A percentile compares a stretch with the other conserved stretches of the same genome.
These are phyloP conservation scores for Nixonia krombeini DNA, from an alignment of 1,140 invertebrate genomes.

Conservation along the genomic window DNA sequence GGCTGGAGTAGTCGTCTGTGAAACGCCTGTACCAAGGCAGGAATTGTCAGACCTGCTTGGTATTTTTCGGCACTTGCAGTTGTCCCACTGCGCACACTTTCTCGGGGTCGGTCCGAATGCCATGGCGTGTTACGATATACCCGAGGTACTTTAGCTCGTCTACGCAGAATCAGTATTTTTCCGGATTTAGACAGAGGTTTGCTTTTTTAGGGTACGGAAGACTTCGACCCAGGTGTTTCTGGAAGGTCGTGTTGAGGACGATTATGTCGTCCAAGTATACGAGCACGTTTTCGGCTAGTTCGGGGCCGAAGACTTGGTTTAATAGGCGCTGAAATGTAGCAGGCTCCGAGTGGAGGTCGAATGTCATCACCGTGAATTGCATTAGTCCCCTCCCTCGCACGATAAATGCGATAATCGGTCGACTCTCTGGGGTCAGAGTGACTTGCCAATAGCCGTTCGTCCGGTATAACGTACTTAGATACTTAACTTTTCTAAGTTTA, in stretches of 20 bases:
- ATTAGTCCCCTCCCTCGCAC: constrained; percentile 43
- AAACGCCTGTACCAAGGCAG: constrained; percentile 53
- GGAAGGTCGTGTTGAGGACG: too few relatives aligned
- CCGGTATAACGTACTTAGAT: constrained; percentile 48
- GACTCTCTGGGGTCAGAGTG: constrained; percentile 29
- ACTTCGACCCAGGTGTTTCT: too few relatives aligned
- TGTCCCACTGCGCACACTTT: constrained; percentile 17
- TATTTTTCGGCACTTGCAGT: constrained; percentile 32
- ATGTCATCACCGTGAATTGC: constrained; percentile 65
- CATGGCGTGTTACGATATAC: neutral
- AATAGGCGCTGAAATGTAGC: constrained; percentile 44
- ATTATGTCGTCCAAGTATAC: too few relatives aligned
- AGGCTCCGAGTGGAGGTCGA: constrained; percentile 61
- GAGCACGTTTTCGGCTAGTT: too few relatives aligned
- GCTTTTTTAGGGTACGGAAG: too few relatives aligned
- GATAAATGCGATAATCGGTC: constrained; percentile 9
- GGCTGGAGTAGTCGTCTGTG: constrained; percentile 11
- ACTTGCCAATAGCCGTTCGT: constrained; percentile 57
- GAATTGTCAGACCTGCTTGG: constrained; percentile 44
- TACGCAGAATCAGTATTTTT: too few relatives aligned
- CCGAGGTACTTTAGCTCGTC: too few relatives aligned
- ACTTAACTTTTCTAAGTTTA: constrained; percentile 26
- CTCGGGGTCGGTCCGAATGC: neutral
- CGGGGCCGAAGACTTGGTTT: too few relatives aligned
- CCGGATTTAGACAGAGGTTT: too few relatives aligned